Evolutionary conservation across 2,888 invertebrate genomes (phyloP).

Genomic region (Trichacis sp.): DNA sequence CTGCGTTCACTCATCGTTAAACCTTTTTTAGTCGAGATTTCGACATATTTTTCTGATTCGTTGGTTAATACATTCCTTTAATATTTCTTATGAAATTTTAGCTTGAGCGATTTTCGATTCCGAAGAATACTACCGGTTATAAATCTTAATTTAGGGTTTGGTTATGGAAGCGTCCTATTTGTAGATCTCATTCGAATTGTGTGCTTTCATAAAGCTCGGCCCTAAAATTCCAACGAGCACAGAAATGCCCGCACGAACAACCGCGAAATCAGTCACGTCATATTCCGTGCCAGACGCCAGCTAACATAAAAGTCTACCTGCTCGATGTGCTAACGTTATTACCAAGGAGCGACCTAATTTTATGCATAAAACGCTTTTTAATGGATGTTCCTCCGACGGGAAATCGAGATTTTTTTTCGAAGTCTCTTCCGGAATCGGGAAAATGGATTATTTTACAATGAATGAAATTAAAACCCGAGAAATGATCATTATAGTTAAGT

Average conservation of each 20-base stretch:
- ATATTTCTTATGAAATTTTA: no score
- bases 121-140: background rate
- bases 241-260: conserved; percentile 8
- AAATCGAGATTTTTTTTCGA: no score
- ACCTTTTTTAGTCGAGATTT: background rate
- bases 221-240: conserved; percentile 9
- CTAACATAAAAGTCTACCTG: conserved; percentile 7
- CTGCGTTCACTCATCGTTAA: no score
- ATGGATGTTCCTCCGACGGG: no score
- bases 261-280: conserved; percentile 14
- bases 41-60: background rate
- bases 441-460: no score
- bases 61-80: no score
- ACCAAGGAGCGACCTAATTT: conserved; percentile 5
- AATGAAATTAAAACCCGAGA: no score
- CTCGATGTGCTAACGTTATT: conserved; percentile 10
- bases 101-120: conserved; percentile 12
- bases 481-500: no score
- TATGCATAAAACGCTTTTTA: background rate
- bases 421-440: no score
- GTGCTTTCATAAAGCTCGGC: conserved; percentile 8
- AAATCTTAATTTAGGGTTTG: background rate
- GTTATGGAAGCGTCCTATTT: background rate
- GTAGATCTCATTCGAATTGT: background rate
- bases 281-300: conserved; percentile 6